Percentiles rank a stretch among this genome's conserved stretches.
Evolutionary conservation across 2,113 vertebrate species (phyloP).

Genomic region (Dermatemys mawii): DNA sequence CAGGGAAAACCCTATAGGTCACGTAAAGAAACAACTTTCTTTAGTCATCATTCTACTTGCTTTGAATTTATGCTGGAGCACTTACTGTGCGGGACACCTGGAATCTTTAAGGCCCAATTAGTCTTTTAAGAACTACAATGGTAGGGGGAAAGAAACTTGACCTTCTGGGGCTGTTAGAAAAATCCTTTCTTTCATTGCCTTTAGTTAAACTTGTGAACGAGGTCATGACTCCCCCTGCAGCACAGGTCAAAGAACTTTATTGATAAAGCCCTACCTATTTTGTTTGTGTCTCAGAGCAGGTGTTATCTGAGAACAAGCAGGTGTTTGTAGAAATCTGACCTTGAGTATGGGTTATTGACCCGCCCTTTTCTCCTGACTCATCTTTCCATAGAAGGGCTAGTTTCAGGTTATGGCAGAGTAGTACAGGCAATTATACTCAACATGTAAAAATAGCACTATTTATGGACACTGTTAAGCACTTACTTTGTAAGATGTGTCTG

Average conservation of each 20-base stretch:
- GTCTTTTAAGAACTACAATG: constrained; percentile 47
- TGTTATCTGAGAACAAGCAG: constrained; percentile 75
- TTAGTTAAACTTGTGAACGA: constrained; percentile 21
- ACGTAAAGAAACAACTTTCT: constrained; percentile 2
- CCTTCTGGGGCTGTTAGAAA: constrained; percentile 35
- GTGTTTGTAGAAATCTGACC: constrained; percentile 75
- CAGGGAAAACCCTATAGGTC: neutral
- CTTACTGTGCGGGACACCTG: constrained; percentile 16
- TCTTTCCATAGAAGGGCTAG: constrained; percentile 47
- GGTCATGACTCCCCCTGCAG: constrained; percentile 2
- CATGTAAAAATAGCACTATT: constrained; percentile 21
- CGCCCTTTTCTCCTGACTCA: constrained; percentile 71
- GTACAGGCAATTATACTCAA: neutral
- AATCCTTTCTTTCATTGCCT: constrained; percentile 59
- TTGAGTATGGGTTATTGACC: constrained; percentile 66
- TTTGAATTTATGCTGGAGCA: neutral
- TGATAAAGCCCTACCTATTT: constrained; percentile 33
- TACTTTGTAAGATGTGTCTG: constrained; percentile 21
- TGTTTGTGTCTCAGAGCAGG: constrained; percentile 67
- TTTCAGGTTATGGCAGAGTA: constrained; percentile 26
- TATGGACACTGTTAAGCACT: constrained; percentile 2
- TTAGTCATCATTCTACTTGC: neutral
- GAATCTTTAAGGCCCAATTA: constrained; percentile 56
- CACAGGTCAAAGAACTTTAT: constrained; percentile 47
- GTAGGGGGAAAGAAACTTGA: constrained; percentile 34